phyloP scores from a whole-genome alignment of 2,888 invertebrate species.

The Dascillus cervinus region DNA sequence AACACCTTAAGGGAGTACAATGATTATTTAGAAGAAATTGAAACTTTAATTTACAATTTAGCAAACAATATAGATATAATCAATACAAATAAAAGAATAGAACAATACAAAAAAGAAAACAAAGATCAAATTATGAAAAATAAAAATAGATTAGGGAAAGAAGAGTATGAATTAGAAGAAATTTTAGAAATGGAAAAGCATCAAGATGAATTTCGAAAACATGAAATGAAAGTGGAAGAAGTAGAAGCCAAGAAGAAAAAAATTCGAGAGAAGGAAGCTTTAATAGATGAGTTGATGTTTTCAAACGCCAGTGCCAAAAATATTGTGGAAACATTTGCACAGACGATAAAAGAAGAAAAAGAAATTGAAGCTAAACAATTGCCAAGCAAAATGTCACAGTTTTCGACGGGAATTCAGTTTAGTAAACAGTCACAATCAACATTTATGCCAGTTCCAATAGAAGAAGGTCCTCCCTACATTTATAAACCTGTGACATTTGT shows the following conservation, averaged over 20 bases:
- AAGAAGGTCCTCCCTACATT: constrained; percentile 68
- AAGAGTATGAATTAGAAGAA: constrained; percentile 82
- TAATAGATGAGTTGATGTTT: constrained; percentile 93
- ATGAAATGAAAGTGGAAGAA: constrained; percentile 62
- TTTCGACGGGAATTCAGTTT: constrained; percentile 83
- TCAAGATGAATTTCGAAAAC: constrained; percentile 64
- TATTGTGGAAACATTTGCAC: constrained; percentile 75
- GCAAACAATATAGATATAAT: constrained; percentile 83
- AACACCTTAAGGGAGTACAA: constrained; percentile 75
- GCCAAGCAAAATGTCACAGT: constrained; percentile 56
- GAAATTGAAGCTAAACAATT: constrained; percentile 49
- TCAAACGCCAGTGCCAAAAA: constrained; percentile 84
- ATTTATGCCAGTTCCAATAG: constrained; percentile 62
- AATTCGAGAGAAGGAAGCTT: constrained; percentile 78
- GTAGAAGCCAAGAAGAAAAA: constrained; percentile 70
- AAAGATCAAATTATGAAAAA: constrained; percentile 75
- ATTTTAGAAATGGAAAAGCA: constrained; percentile 74
- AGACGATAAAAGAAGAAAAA: constrained; percentile 58
- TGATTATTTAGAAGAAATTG: constrained; percentile 94
- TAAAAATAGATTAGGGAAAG: constrained; percentile 66
- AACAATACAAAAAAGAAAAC: constrained; percentile 86
- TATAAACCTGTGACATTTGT: constrained; percentile 56
- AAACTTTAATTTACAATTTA: constrained; percentile 84
- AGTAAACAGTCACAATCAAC: constrained; percentile 54
- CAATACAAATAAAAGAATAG: constrained; percentile 82